phyloP scores from a whole-genome alignment of 1,140 invertebrate genomes.

The Anastrepha ludens region DNA sequence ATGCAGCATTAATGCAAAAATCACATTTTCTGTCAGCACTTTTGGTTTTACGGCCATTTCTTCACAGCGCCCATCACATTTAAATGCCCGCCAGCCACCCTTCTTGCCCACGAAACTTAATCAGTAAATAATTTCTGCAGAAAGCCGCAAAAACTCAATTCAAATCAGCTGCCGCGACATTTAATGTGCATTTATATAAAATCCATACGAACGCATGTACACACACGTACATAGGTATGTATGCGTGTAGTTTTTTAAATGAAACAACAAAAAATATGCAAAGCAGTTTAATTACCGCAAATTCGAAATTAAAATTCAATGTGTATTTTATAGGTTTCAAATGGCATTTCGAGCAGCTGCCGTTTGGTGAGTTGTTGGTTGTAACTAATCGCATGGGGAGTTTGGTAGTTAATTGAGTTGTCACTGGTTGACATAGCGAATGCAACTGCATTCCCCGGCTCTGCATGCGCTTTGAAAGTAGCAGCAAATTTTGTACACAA shows the following conservation, averaged over 20 bases:
- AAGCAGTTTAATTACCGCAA: constrained; percentile 49
- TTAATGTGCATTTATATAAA: constrained; percentile 46
- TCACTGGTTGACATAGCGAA: constrained; percentile 21
- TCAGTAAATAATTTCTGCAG: constrained; percentile 42
- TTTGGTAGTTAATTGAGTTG: constrained; percentile 47
- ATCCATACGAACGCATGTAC: background rate
- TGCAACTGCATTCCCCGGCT: background rate
- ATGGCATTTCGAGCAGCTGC: constrained; percentile 43
- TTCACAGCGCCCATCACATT: background rate
- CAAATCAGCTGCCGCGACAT: constrained; percentile 48
- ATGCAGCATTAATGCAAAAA: constrained; percentile 35
- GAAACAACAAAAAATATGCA: background rate
- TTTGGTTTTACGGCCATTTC: background rate
- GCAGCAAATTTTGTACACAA: constrained; percentile 3
- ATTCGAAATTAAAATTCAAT: constrained; percentile 48
- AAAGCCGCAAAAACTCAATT: constrained; percentile 30
- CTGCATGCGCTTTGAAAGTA: background rate
- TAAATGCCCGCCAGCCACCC: background rate
- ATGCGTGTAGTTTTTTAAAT: background rate
- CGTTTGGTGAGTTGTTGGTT: constrained; percentile 1
- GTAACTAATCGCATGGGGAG: constrained; percentile 35
- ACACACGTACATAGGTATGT: background rate
- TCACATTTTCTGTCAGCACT: constrained; percentile 49
- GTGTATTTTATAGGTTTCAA: constrained; percentile 48
- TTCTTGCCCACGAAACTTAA: background rate